Conservation (phyloP, 1,140 invertebrate species). For the Drepana arcuata region DNA sequence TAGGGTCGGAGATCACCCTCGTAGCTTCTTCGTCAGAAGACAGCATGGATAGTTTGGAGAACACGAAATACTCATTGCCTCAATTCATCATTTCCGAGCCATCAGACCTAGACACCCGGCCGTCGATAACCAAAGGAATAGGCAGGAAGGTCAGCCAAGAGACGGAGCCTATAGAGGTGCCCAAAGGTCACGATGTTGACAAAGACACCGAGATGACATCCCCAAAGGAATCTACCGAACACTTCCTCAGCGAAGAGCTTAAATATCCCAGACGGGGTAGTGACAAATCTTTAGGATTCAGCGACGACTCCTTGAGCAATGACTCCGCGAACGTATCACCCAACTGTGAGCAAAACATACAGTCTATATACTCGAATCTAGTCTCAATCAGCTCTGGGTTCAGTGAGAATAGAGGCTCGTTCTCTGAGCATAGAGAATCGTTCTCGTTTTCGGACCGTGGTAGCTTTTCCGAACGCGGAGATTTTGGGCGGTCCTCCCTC, state of each 20-base stretch:
- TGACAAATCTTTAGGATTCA: conserved; percentile 78
- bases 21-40: conserved; percentile 80
- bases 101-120: conserved; percentile 82
- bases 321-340: conserved; percentile 68
- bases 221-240: conserved; percentile 46
- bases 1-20: conserved; percentile 86
- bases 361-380: conserved; percentile 67
- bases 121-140: conserved; percentile 85
- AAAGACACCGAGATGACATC: conserved; percentile 37
- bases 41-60: conserved; percentile 75
- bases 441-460: conserved; percentile 68
- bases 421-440: conserved; percentile 63
- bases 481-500: conserved; percentile 54
- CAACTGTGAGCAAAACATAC: conserved; percentile 66
- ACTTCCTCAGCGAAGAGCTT: conserved; percentile 39
- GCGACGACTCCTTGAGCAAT: conserved; percentile 78
- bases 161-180: too few species aligned
- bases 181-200: too few species aligned
- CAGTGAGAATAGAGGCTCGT: conserved; percentile 63
- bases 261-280: conserved; percentile 62
- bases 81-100: conserved; percentile 82
- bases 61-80: conserved; percentile 68
- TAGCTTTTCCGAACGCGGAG: conserved; percentile 63
- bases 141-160: conserved; percentile 78
- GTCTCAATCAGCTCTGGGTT: conserved; percentile 67